Base-by-base conservation (phyloP, 2,888 invertebrate genomes). In the Lycophotia porphyrea region DNA sequence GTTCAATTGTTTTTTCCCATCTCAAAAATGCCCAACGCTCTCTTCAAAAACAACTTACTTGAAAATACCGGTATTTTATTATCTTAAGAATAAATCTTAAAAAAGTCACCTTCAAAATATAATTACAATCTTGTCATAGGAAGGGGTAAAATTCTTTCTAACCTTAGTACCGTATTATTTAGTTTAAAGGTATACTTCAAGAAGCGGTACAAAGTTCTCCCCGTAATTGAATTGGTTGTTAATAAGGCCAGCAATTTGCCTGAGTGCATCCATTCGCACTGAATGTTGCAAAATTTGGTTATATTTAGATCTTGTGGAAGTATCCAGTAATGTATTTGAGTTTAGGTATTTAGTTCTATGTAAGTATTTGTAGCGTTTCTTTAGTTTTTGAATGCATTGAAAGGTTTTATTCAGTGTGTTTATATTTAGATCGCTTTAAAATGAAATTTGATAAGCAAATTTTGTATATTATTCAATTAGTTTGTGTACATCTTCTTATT, bases 171-270 rank as follows among this genome's bases (percentile, higher is more conserved):
- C 27, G 68, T 77, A 74, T 80, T 84, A 74, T 78, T 76, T 78
- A 73, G 65, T 76, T 82, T 76, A 71, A 75, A 71, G n/a, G 73
- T 81, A 79, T 76, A 60, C 77, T 84, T 69, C 42, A 80, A 84
- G 84, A 79, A 44, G 80, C 36, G 69, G 52, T 63, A 74, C 64
- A 44, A 75, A 75, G 61, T 76, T 74, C 76, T 75, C 67, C 64
- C 47, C 65, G 76, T 89, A 89, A 90, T 88, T 88, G 82, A 90
- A 89, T 90, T 88, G 76, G 76, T 81, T 70, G 73, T 87, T 87
- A 90, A 86, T 87, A 88, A 88, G 90, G 79, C 69, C 52, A 80
- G 85, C 87, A 89, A 90, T 90, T 88, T 88, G 82, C 83, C 64
- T 88, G 87, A 90, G 90, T 87, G 89, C 88, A 88, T 83, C 81